These are phyloP conservation scores for Lasioglossum figueresi DNA, from an alignment of 2,888 invertebrate genomes.

Conservation along the genomic window DNA sequence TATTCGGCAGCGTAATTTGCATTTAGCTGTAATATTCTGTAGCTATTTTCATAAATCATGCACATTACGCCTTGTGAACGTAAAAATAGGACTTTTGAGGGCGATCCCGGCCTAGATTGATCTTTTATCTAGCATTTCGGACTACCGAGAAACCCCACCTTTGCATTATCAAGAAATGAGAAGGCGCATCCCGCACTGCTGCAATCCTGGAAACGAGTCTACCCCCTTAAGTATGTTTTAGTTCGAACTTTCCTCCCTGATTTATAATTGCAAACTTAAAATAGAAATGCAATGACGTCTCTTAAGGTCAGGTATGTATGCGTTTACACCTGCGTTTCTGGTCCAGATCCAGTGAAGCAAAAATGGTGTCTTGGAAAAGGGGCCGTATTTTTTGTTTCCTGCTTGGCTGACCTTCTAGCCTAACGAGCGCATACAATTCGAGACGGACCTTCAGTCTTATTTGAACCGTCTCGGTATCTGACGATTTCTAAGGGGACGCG, in stretches of 20 bases:
- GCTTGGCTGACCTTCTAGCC: conserved; percentile 30
- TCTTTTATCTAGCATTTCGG: no score
- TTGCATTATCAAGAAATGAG: no score
- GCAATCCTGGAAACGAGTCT: no score
- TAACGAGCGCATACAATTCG: conserved; percentile 29
- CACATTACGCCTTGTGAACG: no score
- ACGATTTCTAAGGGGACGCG: background rate
- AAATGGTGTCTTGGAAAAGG: background rate
- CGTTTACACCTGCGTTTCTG: background rate
- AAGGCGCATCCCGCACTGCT: no score
- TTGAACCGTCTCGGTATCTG: conserved; percentile 7
- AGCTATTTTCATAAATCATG: no score
- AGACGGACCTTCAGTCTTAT: conserved; percentile 6
- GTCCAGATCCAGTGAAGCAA: background rate
- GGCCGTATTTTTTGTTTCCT: conserved; percentile 21
- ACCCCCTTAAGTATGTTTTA: background rate
- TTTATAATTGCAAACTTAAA: background rate
- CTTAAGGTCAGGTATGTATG: background rate
- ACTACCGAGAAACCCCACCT: no score
- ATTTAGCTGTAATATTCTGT: no score
- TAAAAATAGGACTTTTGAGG: no score
- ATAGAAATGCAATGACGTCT: background rate
- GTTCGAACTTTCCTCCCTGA: background rate
- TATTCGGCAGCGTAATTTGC: no score
- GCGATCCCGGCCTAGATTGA: no score